Evolutionary conservation across 2,797 vertebrate genomes (phyloP), one percentile per base, ranked within the genome.

Genomic region (Champsocephalus gunnari): DNA sequence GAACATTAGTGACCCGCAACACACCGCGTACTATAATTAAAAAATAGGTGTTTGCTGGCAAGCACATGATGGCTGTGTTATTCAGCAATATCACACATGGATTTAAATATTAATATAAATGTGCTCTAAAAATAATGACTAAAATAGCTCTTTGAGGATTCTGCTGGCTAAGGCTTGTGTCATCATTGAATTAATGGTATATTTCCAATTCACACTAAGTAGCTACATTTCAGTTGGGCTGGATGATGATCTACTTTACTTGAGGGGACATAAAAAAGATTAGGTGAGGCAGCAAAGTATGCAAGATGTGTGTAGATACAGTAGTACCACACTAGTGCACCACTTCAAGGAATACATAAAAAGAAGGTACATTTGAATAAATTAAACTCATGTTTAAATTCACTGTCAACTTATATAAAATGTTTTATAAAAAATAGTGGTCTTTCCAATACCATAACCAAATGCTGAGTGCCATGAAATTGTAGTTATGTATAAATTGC

Each of bases 41-140:
- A 79, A 54, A 53, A 2, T 24, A 66, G 38, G 28, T 51, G 32
- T 48, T 63, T 68, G 24, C 54, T 66, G 34, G 43, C 3, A 2
- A 32, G 55, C 34, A 43, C 48, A 17, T 24, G 24, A 32, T 32
- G n/a, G 51, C 45, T 60, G 44, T 3, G 16, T 45, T 44, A 21
- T 49, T 43, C 50, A 57, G 59, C 63, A 68, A 61, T 54, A 38
- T 70, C 5, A 41, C 17, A 63, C 17, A 67, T 43, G 51, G 63
- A 19, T 69, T 65, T 71, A 34, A 17, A 71, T 77, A 54, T 73
- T 57, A 50, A 71, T 61, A 50, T 16, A 44, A 64, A 75, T 78
- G 41, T 60, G 57, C 44, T 71, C 54, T 14, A 51, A 61, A 65
- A 17, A 50, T 62, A 54, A 70, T 76, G 17, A 76, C 41, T 58